phyloP scores from a whole-genome alignment of 2,113 vertebrate species.

The Arothron firmamentum region DNA sequence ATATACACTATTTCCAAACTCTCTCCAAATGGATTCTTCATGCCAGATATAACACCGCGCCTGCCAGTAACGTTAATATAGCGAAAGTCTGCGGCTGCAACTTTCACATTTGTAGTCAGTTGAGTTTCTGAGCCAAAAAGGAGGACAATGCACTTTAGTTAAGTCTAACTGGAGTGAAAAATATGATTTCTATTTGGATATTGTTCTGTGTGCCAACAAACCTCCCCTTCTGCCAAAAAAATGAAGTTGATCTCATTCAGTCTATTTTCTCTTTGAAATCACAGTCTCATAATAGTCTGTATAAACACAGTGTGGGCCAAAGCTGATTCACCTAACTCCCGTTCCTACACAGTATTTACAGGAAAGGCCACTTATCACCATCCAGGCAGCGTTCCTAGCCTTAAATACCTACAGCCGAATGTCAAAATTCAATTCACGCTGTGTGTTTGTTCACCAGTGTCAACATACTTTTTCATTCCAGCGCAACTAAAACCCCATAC shows the following conservation, averaged over 20 bases:
- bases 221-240: conserved; percentile 60
- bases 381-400: conserved; percentile 47
- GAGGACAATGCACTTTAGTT: conserved; percentile 68
- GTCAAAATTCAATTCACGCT: conserved; percentile 49
- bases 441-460: conserved; percentile 47
- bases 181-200: conserved; percentile 70
- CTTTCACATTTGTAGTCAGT: conserved; percentile 62
- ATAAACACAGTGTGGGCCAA: conserved; percentile 45
- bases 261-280: conserved; percentile 59
- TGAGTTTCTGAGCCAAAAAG: conserved; percentile 57
- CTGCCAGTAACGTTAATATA: conserved; percentile 59
- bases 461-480: conserved; percentile 56
- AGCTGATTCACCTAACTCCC: conserved; percentile 49
- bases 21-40: conserved; percentile 47
- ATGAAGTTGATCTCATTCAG: conserved; percentile 59
- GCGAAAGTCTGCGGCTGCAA: conserved; percentile 53
- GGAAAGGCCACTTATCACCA: conserved; percentile 48
- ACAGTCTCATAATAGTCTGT: conserved; percentile 58
- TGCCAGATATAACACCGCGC: conserved; percentile 68
- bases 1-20: conserved; percentile 49
- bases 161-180: conserved; percentile 67
- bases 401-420: conserved; percentile 44
- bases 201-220: conserved; percentile 63
- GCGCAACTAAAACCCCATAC: conserved; percentile 42
- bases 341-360: conserved; percentile 47